Conservation (phyloP, 2,113 vertebrate species). For the Balaeniceps rex region DNA sequence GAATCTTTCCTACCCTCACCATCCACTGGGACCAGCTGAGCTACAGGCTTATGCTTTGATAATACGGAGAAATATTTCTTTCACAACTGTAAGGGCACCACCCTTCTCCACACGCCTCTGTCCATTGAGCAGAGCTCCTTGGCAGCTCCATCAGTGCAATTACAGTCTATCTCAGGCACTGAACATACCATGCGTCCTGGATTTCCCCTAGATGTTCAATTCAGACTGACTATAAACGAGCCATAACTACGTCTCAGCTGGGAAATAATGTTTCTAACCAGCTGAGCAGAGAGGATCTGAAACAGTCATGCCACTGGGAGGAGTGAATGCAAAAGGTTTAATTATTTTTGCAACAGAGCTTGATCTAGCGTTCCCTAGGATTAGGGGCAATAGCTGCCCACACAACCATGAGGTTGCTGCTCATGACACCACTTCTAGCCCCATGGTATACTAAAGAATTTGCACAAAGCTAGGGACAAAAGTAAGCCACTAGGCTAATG, state of each 20-base stretch:
- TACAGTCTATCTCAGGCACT: neutral
- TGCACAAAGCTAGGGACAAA: neutral
- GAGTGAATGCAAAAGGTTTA: neutral
- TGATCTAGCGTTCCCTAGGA: neutral
- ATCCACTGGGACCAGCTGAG: neutral
- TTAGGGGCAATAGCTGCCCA: neutral
- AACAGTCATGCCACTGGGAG: neutral
- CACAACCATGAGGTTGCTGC: neutral
- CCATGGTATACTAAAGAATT: neutral
- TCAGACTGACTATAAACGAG: neutral
- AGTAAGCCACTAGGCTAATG: neutral
- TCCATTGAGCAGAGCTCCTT: neutral
- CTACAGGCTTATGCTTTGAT: neutral
- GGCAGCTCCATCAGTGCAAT: neutral
- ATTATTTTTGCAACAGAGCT: neutral
- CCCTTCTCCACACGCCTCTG: neutral
- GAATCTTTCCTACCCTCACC: neutral
- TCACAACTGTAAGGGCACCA: neutral
- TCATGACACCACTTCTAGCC: neutral
- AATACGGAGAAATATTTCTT: neutral
- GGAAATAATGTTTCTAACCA: neutral
- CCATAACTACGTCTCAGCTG: neutral
- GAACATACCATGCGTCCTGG: neutral
- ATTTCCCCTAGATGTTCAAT: neutral
- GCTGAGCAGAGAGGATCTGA: neutral